phyloP scores from a whole-genome alignment of 2,797 vertebrate genomes.

The Aplochiton taeniatus region DNA sequence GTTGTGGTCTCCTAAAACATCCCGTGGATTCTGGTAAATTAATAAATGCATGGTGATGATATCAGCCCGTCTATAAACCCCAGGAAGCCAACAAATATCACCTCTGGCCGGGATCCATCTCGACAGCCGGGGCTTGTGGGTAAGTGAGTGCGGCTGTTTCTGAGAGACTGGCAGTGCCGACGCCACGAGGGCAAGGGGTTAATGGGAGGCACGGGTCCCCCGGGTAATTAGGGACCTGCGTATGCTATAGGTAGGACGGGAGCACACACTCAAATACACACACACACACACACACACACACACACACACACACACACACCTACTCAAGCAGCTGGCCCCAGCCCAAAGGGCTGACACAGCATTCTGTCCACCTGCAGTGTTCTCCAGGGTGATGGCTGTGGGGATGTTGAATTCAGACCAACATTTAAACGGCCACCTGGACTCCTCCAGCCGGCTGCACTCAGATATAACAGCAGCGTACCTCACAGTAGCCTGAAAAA shows the following conservation, averaged over 20 bases:
- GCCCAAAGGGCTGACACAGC: slow-evolving; percentile 62
- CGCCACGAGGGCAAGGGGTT: slow-evolving; percentile 50
- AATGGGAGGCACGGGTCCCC: slow-evolving; percentile 59
- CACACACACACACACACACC: slow-evolving; percentile 9
- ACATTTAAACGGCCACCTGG: slow-evolving; percentile 57
- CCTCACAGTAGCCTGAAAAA: too few relatives aligned
- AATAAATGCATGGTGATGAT: slow-evolving; percentile 16
- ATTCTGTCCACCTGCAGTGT: slow-evolving; percentile 59
- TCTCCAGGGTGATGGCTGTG: slow-evolving; percentile 33
- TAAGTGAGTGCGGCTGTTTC: slow-evolving; percentile 42
- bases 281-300: slow-evolving; percentile 23
- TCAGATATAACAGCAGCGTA: too few relatives aligned
- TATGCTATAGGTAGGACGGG: slow-evolving; percentile 1
- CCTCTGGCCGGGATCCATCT: slow-evolving; percentile 41
- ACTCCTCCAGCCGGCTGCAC: slow-evolving; percentile 12
- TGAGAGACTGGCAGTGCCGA: slow-evolving; percentile 14
- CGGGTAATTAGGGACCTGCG: slow-evolving; percentile 45
- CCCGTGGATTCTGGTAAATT: too few relatives aligned
- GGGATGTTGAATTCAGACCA: slow-evolving; percentile 56
- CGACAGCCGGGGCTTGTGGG: slow-evolving; percentile 44
- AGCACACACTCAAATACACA: slow-evolving; percentile 20
- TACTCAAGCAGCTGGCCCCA: slow-evolving; percentile 46
- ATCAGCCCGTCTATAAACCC: slow-evolving; percentile 29
- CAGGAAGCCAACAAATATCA: slow-evolving; percentile 35
- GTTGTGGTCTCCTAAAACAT: too few relatives aligned